Evolutionary conservation across 1,140 invertebrate genomes (phyloP), one percentile per base, ranked within the genome.

Genomic region (Caenorhabditis inopinata): DNA sequence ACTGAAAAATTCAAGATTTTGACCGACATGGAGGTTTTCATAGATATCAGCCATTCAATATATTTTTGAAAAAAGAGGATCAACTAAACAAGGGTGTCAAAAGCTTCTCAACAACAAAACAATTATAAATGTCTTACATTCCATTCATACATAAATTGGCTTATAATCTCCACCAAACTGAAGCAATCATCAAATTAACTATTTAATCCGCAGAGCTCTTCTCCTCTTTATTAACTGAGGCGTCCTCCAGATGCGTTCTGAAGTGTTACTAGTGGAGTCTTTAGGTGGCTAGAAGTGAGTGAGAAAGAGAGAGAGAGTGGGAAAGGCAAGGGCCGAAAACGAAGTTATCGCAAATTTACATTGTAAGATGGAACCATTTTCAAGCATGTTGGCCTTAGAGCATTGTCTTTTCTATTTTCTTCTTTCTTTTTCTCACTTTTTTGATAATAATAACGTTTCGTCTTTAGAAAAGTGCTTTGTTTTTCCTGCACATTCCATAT

Each of bases 311-410:
- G n/a, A n/a, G n/a, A 32, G 27, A 32, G 25, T 9, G 25, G 58
- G 7, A 18, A 5, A 21, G 12, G n/a, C 4, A 68, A 32, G 58
- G 58, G 23, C 58, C 58, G 58, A 68, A 68, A 68, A 68, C 58
- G 58, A 68, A 68, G 58, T 68, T 68, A 68, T 68, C 58, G 58
- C 58, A 38, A 68, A 68, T 68, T 68, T 68, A 68, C 58, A 68
- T 68, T 68, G 58, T 68, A 38, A 32, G 38, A 21, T 38, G 58
- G 58, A 68, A 68, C 58, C 58, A 68, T 68, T 68, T 68, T 68
- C 58, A 38, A 68, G 58, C 58, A 18, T 38, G 58, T 18, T 21
- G 58, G 58, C 35, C 58, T 32, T 68, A 1, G 32, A 58, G 58
- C 58, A 38, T 68, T 68, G 58, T 68, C 58, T 68, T 68, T 58